A percentile compares a stretch with the other conserved stretches of the same genome.
Evolutionary conservation across 1,140 invertebrate genomes (phyloP).

Genomic region (Cherax quadricarinatus): DNA sequence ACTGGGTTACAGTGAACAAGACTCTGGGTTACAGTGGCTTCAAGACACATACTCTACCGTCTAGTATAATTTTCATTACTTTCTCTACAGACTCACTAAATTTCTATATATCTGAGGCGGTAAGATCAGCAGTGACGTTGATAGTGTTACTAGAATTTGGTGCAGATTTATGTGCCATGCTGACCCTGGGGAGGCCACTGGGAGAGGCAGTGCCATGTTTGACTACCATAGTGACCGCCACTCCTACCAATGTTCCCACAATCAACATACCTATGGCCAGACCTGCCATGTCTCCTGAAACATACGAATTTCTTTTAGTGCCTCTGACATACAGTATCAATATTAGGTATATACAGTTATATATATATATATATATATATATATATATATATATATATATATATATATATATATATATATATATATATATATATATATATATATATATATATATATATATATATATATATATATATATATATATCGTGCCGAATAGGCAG

Average conservation of each 20-base stretch:
- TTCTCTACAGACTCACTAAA: background rate
- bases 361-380: background rate
- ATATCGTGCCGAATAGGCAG: too few species aligned
- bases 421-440: too few species aligned
- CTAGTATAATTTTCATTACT: background rate
- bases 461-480: too few species aligned
- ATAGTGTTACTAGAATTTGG: conserved; percentile 6
- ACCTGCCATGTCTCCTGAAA: conserved; percentile 49
- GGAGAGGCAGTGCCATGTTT: background rate
- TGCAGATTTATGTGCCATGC: background rate
- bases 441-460: too few species aligned
- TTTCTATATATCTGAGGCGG: conserved; percentile 16
- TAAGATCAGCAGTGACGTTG: conserved; percentile 20
- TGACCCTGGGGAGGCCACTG: conserved; percentile 19
- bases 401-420: background rate
- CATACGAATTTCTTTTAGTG: background rate
- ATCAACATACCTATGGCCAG: conserved; percentile 40
- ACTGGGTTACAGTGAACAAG: too few species aligned
- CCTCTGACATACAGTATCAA: too few species aligned
- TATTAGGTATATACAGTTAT: too few species aligned
- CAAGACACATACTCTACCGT: background rate
- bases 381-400: background rate
- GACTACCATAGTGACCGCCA: background rate
- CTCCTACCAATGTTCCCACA: background rate
- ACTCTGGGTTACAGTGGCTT: background rate